phyloP scores from a whole-genome alignment of 1,140 invertebrate genomes.

The Sminthurides bifidus region DNA sequence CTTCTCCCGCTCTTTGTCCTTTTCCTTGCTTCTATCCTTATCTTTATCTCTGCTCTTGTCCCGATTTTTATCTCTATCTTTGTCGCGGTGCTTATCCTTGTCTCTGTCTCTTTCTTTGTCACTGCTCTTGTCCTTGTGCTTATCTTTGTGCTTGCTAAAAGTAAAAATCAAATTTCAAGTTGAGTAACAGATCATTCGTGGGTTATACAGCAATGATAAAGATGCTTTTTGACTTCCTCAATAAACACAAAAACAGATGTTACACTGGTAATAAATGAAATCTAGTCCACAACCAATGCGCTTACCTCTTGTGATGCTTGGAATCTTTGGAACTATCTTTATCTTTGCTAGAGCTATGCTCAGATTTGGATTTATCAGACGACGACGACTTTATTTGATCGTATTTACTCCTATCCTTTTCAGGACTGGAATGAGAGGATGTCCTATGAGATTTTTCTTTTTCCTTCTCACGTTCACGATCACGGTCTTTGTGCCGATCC shows the following conservation, averaged over 20 bases:
- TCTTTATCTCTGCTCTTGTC: constrained; percentile 34
- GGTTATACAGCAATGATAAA: background rate
- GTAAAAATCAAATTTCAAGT: background rate
- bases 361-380: constrained; percentile 38
- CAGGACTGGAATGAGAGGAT: constrained; percentile 36
- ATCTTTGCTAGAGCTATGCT: constrained; percentile 42
- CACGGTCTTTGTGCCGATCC: constrained; percentile 31
- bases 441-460: constrained; percentile 34
- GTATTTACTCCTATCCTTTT: constrained; percentile 35
- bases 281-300: background rate
- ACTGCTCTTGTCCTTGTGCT: too few relatives aligned
- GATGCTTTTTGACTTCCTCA: background rate
- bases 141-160: constrained; percentile 23
- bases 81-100: constrained; percentile 31
- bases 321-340: constrained; percentile 6
- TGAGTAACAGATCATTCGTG: background rate
- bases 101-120: too few relatives aligned
- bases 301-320: constrained; percentile 3
- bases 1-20: constrained; percentile 47
- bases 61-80: constrained; percentile 29
- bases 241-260: background rate
- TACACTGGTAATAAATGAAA: background rate
- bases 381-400: too few relatives aligned
- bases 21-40: too few relatives aligned
- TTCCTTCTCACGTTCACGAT: constrained; percentile 42